Conservation (phyloP, 2,113 vertebrate species). For the Forbesichthys papilliferus region DNA sequence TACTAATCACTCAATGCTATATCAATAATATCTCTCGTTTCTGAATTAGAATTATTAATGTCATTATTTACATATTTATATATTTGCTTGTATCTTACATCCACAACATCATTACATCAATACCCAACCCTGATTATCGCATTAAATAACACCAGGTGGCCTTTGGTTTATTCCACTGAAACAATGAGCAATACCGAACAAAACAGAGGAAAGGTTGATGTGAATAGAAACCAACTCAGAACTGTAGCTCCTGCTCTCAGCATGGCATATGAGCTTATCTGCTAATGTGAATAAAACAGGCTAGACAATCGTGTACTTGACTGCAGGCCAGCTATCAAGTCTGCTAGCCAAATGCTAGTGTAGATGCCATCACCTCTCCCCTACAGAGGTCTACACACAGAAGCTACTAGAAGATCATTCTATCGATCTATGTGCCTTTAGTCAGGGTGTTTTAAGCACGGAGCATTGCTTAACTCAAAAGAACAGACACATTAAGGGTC, state of each 20-base stretch:
- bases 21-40: no score
- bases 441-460: conserved; percentile 7
- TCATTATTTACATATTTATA: no score
- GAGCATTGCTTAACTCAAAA: neutral
- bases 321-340: conserved; percentile 29
- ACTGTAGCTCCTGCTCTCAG: conserved; percentile 2
- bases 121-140: no score
- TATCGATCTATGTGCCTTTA: conserved; percentile 39
- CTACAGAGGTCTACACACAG: conserved; percentile 3
- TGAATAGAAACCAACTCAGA: neutral
- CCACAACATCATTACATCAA: no score
- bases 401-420: conserved; percentile 10
- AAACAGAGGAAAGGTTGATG: conserved; percentile 1
- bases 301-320: conserved; percentile 31
- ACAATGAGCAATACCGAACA: neutral
- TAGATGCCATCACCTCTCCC: conserved; percentile 32
- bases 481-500: conserved; percentile 6
- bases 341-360: conserved; percentile 29
- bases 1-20: no score
- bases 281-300: conserved; percentile 29
- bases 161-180: no score
- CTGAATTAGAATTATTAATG: no score
- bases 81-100: no score
- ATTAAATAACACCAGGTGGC: no score
- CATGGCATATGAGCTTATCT: conserved; percentile 15